Evolutionary conservation across 2,113 vertebrate genomes (phyloP).

Genomic region (Callaeas wilsoni): DNA sequence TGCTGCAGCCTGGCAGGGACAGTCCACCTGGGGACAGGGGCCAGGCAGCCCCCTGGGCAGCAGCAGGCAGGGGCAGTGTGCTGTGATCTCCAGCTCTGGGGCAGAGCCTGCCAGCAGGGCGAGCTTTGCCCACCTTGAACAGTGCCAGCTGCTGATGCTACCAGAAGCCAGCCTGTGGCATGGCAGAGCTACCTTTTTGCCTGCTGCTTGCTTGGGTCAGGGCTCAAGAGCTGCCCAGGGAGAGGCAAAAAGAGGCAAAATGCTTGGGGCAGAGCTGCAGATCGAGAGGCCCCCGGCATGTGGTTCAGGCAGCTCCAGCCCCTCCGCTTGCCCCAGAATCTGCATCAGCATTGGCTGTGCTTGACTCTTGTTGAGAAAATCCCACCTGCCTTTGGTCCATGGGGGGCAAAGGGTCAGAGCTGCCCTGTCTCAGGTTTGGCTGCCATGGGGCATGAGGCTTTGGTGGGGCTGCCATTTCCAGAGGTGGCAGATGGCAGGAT

Average conservation of each 20-base stretch:
- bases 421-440: neutral
- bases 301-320: neutral
- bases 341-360: neutral
- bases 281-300: rapidly evolving
- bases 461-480: neutral
- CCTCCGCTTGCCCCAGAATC: neutral
- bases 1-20: neutral
- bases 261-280: neutral
- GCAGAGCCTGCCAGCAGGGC: neutral
- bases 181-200: neutral
- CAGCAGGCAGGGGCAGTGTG: neutral
- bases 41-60: neutral
- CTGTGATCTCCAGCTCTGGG: neutral
- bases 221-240: neutral
- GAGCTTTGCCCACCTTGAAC: neutral
- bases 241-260: neutral
- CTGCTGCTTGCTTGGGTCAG: rapidly evolving
- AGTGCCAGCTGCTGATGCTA: neutral
- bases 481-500: slow-evolving; percentile 69
- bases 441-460: neutral
- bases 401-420: neutral
- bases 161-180: neutral
- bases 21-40: rapidly evolving
- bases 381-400: neutral
- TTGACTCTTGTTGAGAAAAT: neutral